Conservation (phyloP, 2,888 invertebrate species). For the Troides oblongomaculatus region DNA sequence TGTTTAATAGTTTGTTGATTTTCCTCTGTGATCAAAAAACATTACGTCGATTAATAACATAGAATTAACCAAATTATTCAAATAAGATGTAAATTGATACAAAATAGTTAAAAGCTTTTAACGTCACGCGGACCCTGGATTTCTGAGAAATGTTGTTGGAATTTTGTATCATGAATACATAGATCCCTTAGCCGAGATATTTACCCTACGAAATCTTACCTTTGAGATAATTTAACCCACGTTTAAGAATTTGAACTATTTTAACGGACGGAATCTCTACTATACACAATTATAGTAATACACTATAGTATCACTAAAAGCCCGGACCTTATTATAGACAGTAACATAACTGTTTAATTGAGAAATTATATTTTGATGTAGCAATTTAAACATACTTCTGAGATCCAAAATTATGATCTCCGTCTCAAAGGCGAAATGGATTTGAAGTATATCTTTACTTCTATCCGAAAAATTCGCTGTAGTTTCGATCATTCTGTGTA, state of each 20-base stretch:
- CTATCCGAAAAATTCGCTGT: too few relatives aligned
- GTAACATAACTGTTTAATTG: too few relatives aligned
- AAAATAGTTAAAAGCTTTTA: constrained; percentile 61
- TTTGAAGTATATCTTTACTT: too few relatives aligned
- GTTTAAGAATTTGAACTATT: constrained; percentile 19
- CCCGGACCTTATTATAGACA: too few relatives aligned
- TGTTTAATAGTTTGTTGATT: neutral
- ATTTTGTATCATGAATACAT: constrained; percentile 66
- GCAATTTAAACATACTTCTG: too few relatives aligned
- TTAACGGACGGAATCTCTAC: neutral
- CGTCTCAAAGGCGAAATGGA: too few relatives aligned
- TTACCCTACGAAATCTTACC: constrained; percentile 26
- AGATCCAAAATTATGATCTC: too few relatives aligned
- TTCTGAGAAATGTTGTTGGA: constrained; percentile 55
- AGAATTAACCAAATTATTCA: constrained; percentile 4
- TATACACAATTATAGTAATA: neutral
- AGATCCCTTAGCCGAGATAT: constrained; percentile 45
- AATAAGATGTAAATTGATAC: constrained; percentile 22
- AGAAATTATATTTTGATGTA: too few relatives aligned
- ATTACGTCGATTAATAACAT: neutral
- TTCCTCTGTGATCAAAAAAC: neutral
- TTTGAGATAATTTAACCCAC: constrained; percentile 25
- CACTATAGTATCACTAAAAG: neutral
- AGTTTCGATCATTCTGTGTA: too few relatives aligned
- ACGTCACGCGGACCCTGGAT: constrained; percentile 48